Conservation (phyloP, 2,113 vertebrate genomes). For the Globicephala melas region DNA sequence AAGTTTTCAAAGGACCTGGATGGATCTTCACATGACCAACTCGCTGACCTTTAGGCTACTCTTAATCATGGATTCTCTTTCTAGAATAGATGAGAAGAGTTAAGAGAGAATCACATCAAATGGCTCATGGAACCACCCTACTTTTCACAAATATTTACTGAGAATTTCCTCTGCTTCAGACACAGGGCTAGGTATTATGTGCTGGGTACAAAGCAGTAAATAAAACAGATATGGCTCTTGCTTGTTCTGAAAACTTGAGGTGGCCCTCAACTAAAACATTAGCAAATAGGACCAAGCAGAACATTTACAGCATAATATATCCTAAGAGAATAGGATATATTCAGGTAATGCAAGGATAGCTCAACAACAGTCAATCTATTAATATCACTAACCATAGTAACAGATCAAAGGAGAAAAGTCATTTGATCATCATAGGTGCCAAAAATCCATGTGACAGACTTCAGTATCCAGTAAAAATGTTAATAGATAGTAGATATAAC, state of each 20-base stretch:
- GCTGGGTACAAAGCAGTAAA: background rate
- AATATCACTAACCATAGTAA: background rate
- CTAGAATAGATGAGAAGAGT: constrained; percentile 1
- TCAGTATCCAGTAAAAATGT: background rate
- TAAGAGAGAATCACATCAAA: constrained; percentile 3
- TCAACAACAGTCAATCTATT: background rate
- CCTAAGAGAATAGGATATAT: background rate
- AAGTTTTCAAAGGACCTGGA: constrained; percentile 21
- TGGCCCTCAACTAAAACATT: background rate
- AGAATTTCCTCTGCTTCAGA: constrained; percentile 33
- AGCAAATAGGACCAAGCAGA: background rate
- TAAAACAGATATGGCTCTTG: background rate
- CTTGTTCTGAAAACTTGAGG: constrained; percentile 6
- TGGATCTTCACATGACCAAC: background rate
- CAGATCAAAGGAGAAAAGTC: background rate
- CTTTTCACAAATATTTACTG: constrained; percentile 40
- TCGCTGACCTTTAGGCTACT: background rate
- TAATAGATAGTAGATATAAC: background rate
- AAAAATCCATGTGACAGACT: background rate
- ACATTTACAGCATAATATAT: background rate
- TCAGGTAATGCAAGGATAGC: constrained; percentile 13
- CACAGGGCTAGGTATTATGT: background rate
- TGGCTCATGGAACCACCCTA: constrained; percentile 4
- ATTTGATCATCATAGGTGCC: background rate
- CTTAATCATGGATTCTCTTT: constrained; percentile 42